Percentiles rank a stretch among this genome's conserved stretches.
Conservation (phyloP, 2,113 vertebrate species). For the Trachemys scripta region DNA sequence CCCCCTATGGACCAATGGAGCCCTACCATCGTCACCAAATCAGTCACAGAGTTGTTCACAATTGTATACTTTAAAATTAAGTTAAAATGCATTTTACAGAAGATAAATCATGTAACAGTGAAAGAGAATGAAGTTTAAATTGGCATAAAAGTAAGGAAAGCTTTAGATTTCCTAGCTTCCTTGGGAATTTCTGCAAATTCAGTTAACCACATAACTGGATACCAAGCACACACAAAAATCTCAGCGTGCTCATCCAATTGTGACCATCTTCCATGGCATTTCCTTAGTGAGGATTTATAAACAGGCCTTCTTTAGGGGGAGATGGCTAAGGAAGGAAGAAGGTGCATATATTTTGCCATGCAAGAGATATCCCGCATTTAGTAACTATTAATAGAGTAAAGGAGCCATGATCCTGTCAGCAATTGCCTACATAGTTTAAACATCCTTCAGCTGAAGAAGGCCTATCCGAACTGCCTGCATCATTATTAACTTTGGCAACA, state of each 20-base stretch:
- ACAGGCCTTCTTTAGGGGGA: not conserved
- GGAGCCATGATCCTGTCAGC: not conserved
- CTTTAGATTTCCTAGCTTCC: not conserved
- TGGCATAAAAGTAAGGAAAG: not conserved
- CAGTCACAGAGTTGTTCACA: not conserved
- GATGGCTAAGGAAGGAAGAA: not conserved
- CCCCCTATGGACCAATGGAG: no score
- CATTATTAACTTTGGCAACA: conserved; percentile 5
- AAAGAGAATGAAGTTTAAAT: not conserved
- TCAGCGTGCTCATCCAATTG: not conserved
- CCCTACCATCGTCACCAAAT: not conserved
- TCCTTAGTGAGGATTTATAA: not conserved
- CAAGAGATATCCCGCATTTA: not conserved
- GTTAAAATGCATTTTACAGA: not conserved
- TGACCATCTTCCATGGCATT: not conserved
- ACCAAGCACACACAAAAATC: not conserved
- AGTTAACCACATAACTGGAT: not conserved
- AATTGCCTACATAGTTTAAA: not conserved
- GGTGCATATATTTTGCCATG: not conserved
- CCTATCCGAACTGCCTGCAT: not conserved
- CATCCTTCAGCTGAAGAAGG: not conserved
- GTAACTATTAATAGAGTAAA: not conserved
- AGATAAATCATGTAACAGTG: not conserved
- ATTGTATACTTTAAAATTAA: not conserved
- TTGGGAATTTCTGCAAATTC: not conserved